phyloP scores from a whole-genome alignment of 2,113 vertebrate genomes.

The Zosterops lateralis region DNA sequence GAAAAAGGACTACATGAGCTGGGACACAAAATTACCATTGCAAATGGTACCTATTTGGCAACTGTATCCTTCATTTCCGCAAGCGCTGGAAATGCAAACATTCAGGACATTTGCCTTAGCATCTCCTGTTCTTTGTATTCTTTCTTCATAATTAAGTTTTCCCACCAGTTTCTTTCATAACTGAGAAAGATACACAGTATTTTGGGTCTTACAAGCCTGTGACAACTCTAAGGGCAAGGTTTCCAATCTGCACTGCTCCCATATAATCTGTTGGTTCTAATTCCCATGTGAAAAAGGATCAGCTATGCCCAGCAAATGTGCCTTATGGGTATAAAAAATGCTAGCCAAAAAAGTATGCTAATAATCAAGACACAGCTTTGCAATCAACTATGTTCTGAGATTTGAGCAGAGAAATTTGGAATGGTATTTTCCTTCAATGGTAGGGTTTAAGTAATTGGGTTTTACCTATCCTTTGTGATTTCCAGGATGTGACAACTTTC shows the following conservation, averaged over 20 bases:
- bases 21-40: background rate
- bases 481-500: background rate
- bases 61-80: background rate
- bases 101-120: background rate
- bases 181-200: background rate
- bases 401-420: background rate
- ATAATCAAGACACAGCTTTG: background rate
- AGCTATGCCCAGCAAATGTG: background rate
- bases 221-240: background rate
- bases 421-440: background rate
- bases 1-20: background rate
- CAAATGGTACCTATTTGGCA: background rate
- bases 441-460: rapidly evolving
- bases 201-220: background rate
- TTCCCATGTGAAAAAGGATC: background rate
- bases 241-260: background rate
- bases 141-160: background rate
- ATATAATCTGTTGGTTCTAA: background rate
- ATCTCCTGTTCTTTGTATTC: background rate
- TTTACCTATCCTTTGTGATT: background rate
- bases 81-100: background rate
- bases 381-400: background rate
- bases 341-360: background rate
- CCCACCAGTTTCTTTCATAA: background rate
- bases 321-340: background rate